Base-by-base conservation (phyloP, 2,888 invertebrate species). In the Drosophila macrothrix region DNA sequence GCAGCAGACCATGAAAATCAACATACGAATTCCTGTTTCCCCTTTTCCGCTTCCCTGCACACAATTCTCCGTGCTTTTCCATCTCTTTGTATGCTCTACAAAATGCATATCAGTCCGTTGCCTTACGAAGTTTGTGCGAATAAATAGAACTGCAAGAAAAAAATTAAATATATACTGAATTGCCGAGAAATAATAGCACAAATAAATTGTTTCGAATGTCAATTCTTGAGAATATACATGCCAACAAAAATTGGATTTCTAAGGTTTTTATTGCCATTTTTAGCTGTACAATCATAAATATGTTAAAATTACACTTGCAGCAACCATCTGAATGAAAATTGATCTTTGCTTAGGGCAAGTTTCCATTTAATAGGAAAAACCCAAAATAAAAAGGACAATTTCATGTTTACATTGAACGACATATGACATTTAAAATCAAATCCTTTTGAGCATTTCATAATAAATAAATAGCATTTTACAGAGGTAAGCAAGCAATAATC, bases 1-100 rank as follows among this genome's bases (percentile, higher is more conserved):
- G 86, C 90, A 86, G 60, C 90, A 79, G 79, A 89, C 87, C 90
- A 84, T 86, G 78, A 87, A 89, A 90, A 90, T 87, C 91, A 90
- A 82, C 87, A 90, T 84, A 72, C 85, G 84, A 67, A 69, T 71
- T 76, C 67, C 37, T 66, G 63, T 46, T 50, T 49, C 55, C 53
- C 49, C 29, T 5, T 63, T 67, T 68, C 41, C 49, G 59, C 56
- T 65, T 71, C 39, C 59, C 46, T 64, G 67, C 64, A 65, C 64
- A 68, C 37, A 25, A 29, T 43, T 39, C 58, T 49, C 16, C 39
- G 67, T 63, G 60, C 52, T 66, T 28, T 60, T 54, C 39, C 56
- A 55, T 62, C 39, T 60, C 55, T 61, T 73, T 77, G 60, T 66
- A 41, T 68, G 76, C 72, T 60, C 70, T 56, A 72, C 71, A 66